Conservation (phyloP, 2,888 invertebrate genomes). For the Hypomecis punctinalis region DNA sequence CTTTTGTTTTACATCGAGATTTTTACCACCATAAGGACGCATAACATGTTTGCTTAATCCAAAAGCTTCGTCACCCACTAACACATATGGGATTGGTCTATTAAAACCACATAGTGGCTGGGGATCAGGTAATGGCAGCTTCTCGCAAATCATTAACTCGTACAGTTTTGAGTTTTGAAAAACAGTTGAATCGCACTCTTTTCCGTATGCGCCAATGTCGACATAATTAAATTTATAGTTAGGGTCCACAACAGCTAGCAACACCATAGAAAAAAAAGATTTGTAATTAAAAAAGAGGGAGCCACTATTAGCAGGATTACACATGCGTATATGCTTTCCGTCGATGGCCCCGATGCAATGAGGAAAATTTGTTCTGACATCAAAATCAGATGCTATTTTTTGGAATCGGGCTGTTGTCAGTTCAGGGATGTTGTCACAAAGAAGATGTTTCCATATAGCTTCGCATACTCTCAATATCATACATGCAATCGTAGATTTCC, state of each 20-base stretch:
- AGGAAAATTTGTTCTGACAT: background rate
- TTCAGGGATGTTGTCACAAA: conserved; percentile 28
- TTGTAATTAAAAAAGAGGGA: conserved; percentile 30
- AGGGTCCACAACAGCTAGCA: conserved; percentile 36
- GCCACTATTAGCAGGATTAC: conserved; percentile 30
- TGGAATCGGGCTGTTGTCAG: conserved; percentile 18
- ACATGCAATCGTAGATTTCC: conserved; percentile 36
- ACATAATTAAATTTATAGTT: conserved; percentile 34
- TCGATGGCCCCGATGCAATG: conserved; percentile 3
- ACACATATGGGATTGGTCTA: too few relatives aligned
- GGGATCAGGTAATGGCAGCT: conserved; percentile 27
- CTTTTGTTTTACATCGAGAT: conserved; percentile 32
- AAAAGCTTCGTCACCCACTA: conserved; percentile 41
- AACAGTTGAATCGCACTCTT: conserved; percentile 36
- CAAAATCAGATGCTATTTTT: conserved; percentile 14
- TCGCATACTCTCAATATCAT: conserved; percentile 33
- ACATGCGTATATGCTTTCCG: conserved; percentile 8
- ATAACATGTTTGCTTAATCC: conserved; percentile 36
- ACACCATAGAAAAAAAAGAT: conserved; percentile 26
- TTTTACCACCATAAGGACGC: conserved; percentile 34
- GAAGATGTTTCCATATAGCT: conserved; percentile 25
- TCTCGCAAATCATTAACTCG: conserved; percentile 40
- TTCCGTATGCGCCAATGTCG: conserved; percentile 21
- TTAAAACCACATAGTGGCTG: too few relatives aligned
- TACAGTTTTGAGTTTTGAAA: conserved; percentile 36